phyloP scores from a whole-genome alignment of 2,113 vertebrate genomes.

The Paratilapia polleni region DNA sequence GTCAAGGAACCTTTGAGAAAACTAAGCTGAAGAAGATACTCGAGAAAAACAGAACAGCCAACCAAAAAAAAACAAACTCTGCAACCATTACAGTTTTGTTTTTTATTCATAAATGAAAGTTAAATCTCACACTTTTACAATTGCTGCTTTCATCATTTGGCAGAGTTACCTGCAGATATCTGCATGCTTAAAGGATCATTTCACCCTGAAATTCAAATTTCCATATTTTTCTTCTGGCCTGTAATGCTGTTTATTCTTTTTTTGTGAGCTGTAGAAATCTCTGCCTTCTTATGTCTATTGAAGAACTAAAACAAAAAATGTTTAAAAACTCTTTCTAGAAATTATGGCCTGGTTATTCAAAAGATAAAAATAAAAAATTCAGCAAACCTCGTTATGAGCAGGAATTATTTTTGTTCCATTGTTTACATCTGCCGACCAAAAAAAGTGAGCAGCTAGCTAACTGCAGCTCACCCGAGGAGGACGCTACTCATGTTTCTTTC shows the following conservation, averaged over 20 bases:
- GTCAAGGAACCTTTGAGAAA: not conserved
- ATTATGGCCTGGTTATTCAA: not conserved
- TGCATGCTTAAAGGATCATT: not conserved
- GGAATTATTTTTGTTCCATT: too few relatives aligned
- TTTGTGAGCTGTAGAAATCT: too few relatives aligned
- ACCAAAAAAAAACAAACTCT: not conserved
- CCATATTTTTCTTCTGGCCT: not conserved
- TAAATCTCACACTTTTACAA: not conserved
- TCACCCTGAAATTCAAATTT: not conserved
- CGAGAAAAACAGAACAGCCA: not conserved
- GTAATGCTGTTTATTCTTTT: not conserved
- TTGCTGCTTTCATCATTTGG: not conserved
- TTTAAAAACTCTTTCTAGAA: too few relatives aligned
- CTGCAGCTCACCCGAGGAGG: not conserved
- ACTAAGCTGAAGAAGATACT: not conserved
- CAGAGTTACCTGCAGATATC: not conserved
- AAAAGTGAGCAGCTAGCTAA: not conserved
- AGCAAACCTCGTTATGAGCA: not conserved
- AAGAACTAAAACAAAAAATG: not conserved
- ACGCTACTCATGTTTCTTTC: not conserved
- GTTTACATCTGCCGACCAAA: not conserved
- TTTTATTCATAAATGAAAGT: not conserved
- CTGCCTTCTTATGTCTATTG: not conserved
- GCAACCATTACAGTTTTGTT: not conserved
- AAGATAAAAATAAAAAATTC: not conserved